Percentiles rank a stretch among this genome's conserved stretches.
These are phyloP conservation scores for Micromussa lordhowensis DNA, from an alignment of 92 coral and sea anemone genomes.

Conservation along the genomic window DNA sequence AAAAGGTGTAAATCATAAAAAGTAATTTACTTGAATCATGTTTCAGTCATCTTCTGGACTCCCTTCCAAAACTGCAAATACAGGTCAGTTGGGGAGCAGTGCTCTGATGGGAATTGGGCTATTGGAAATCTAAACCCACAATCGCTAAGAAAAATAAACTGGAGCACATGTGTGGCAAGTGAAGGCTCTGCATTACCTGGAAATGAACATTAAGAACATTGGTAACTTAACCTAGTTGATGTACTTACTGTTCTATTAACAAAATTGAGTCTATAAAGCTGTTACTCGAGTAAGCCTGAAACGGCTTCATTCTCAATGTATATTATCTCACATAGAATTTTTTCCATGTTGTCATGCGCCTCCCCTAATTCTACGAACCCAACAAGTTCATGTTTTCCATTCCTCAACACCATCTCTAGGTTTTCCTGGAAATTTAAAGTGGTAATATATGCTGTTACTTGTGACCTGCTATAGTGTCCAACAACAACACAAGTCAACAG, in stretches of 20 bases:
- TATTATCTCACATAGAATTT: background rate
- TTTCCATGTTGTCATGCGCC: conserved; percentile 36
- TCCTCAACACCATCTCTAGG: conserved; percentile 27
- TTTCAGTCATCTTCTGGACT: conserved; percentile 60
- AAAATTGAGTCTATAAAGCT: background rate
- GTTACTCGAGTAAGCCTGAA: background rate
- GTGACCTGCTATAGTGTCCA: conserved; percentile 1
- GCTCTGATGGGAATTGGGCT: conserved; percentile 71
- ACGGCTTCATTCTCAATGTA: background rate
- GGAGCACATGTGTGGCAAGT: conserved; percentile 67
- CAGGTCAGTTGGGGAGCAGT: conserved; percentile 56
- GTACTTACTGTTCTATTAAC: background rate
- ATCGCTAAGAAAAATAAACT: conserved; percentile 67
- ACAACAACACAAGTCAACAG: conserved; percentile 6
- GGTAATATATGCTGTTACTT: conserved; percentile 1
- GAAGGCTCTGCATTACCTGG: conserved; percentile 31
- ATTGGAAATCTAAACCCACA: conserved; percentile 72
- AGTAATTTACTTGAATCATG: conserved; percentile 50
- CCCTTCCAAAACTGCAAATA: conserved; percentile 75
- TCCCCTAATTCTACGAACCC: conserved; percentile 29
- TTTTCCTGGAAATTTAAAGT: conserved; percentile 29
- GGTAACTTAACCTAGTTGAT: background rate
- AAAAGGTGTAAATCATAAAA: background rate
- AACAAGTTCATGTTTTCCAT: conserved; percentile 29
- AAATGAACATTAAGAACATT: background rate